Base-by-base conservation (phyloP, 2,113 vertebrate genomes). In the Lethenteron camtschaticum region DNA sequence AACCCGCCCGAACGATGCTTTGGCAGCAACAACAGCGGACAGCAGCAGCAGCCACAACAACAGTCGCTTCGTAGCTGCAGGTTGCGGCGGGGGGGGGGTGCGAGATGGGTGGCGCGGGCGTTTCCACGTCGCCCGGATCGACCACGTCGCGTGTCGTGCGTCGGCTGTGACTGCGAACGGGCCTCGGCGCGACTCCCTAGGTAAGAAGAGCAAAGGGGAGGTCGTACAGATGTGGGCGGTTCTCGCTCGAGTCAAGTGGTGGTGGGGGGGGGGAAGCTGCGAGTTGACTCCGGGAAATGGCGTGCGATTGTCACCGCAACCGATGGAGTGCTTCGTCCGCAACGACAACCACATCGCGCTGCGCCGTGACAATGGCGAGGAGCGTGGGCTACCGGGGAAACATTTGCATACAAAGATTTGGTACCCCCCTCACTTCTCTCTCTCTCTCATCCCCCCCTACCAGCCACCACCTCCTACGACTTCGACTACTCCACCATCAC, bases 171-270 rank as follows among this genome's bases (percentile, higher is more conserved):
- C n/a, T 66, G 63, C 63, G n/a, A n/a, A 24, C 24, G 63, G 63
- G n/a, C n/a, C 63, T 24, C n/a, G 2, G 63, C 63, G 63, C n/a
- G 63, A 2, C 9, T 24, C 24, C 8, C 63, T 66, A 66, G 63
- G 63, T 66, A 66, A 66, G 41, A 41, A 41, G 63, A 66, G 63
- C 63, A 66, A 66, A 66, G 63, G 41, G 41, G 63, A 66, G 63
- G 63, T 66, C 63, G 63, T 66, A 24, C 63, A 66, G 63, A 66
- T 66, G 63, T 66, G 63, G 63, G 63, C 63, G 63, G 63, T 41
- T 66, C 63, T 66, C 63, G 24, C 63, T 10, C n/a, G 63, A 66
- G 63, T 66, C 63, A 66, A 66, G 63, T 66, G 63, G 63, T 41
- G 41, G 41, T 6, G 41, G 41, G 41, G 41, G 41, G 41, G 41